Evolutionary conservation across 2,113 vertebrate species (phyloP), one percentile per base, ranked within the genome.

Genomic region (Ranitomeya variabilis): DNA sequence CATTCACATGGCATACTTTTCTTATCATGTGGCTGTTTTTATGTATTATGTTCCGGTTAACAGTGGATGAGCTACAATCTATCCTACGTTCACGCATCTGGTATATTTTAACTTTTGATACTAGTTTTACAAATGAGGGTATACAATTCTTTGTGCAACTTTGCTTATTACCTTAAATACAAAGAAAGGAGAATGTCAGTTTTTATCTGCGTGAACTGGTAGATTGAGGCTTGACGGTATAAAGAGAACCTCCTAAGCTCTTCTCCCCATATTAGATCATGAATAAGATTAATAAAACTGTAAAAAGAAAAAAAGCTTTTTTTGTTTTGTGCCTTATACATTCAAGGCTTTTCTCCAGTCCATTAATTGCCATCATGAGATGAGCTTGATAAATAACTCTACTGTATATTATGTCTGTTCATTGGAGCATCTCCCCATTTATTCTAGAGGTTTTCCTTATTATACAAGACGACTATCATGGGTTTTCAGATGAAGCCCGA

Each of bases 51-150:
- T 62, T 11, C 2, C 18, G 10, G 37, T 76, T 54, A 81, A 16
- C 15, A 62, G 19, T 26, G 13, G 64, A 83, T 18, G 7, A 71
- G 4, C 54, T 45, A 8, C 11, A 19, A 64, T 54, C 14, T 83
- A 52, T 55, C 54, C 14, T 84, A 6, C 14, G 19, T 37, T 81
- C 15, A 57, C 31, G 73, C 15, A 51, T 76, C 73, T 51, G 16
- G 45, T 62, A 57, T 60, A 62, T 81, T 81, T 81, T 60, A 37
- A 60, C 23, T 81, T 81, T 81, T 81, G 23, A 60, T 76, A 57
- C 55, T 11, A 81, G 18, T 60, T 81, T 81, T 26, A 62, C 55
- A 62, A 62, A 60, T 81, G 18, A 23, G 37, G 18, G 59, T 51
- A 84, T 37, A 52, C 21, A 55, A 18, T 55, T 54, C 37, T 62